These are phyloP conservation scores for Cirrhinus molitorella DNA, from an alignment of 2,797 vertebrate species.

Conservation along the genomic window DNA sequence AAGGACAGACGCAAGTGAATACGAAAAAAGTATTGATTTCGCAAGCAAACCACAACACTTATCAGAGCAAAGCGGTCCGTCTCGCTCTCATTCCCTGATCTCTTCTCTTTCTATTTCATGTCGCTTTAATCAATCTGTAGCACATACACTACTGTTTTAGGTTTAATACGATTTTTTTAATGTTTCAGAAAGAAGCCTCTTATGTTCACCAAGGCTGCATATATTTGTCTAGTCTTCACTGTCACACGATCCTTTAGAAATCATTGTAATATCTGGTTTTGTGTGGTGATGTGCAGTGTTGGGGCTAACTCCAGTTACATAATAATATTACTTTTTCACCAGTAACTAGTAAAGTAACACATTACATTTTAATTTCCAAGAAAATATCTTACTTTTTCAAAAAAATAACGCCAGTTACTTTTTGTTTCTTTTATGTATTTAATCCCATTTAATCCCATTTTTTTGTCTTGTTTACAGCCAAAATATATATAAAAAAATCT, in stretches of 20 bases:
- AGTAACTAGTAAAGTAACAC: too few relatives aligned
- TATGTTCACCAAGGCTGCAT: not conserved
- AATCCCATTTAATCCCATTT: too few relatives aligned
- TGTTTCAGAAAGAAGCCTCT: not conserved
- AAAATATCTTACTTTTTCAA: too few relatives aligned
- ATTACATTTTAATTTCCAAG: too few relatives aligned
- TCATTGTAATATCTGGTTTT: not conserved
- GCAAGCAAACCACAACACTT: constrained; percentile 26
- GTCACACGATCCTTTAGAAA: not conserved
- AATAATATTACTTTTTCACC: too few relatives aligned
- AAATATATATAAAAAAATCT: too few relatives aligned
- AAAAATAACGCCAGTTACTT: too few relatives aligned
- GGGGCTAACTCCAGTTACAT: too few relatives aligned
- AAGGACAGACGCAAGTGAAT: constrained; percentile 35
- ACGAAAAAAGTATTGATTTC: constrained; percentile 55
- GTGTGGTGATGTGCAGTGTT: too few relatives aligned
- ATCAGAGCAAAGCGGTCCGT: not conserved
- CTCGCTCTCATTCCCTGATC: constrained; percentile 6
- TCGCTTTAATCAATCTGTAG: not conserved
- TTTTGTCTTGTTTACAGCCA: too few relatives aligned
- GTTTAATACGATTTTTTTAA: not conserved
- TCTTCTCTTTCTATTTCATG: not conserved
- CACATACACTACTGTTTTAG: too few relatives aligned
- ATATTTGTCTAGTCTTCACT: not conserved
- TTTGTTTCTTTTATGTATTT: too few relatives aligned